A percentile compares a stretch with the other conserved stretches of the same genome.
phyloP scores from a whole-genome alignment of 2,797 vertebrate species.

The Etheostoma nigrum region DNA sequence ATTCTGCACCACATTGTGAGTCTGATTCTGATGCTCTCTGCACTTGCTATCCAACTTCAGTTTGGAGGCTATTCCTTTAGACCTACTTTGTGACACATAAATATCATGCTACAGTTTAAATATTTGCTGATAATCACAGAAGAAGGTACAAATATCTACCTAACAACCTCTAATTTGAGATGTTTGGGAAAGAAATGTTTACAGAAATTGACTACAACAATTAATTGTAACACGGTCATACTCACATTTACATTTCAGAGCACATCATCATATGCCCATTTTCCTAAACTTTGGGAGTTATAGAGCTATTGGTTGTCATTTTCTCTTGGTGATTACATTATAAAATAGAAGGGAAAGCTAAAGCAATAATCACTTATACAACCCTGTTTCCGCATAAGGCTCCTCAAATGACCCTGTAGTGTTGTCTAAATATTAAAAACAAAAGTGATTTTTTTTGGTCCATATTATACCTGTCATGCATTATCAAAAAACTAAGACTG shows the following conservation, averaged over 20 bases:
- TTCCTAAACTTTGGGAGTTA: slow-evolving; percentile 67
- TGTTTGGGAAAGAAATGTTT: slow-evolving; percentile 75
- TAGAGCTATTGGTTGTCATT: slow-evolving; percentile 66
- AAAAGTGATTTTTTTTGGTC: slow-evolving; percentile 65
- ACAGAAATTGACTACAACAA: slow-evolving; percentile 80
- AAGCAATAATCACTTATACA: slow-evolving; percentile 62
- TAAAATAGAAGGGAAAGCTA: slow-evolving; percentile 64
- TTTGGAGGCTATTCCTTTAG: slow-evolving; percentile 72
- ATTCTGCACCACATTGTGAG: slow-evolving; percentile 53
- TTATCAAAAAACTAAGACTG: slow-evolving; percentile 61
- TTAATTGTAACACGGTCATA: slow-evolving; percentile 81
- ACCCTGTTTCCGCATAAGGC: slow-evolving; percentile 85
- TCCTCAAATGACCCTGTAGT: slow-evolving; percentile 81
- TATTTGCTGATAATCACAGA: slow-evolving; percentile 81
- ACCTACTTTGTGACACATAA: slow-evolving; percentile 78
- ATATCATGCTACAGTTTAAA: slow-evolving; percentile 88
- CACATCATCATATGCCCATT: slow-evolving; percentile 68
- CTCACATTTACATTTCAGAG: slow-evolving; percentile 83
- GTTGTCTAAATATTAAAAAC: slow-evolving; percentile 41
- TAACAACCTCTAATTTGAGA: slow-evolving; percentile 78
- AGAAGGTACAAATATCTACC: slow-evolving; percentile 84
- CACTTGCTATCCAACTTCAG: slow-evolving; percentile 56
- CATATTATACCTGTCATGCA: slow-evolving; percentile 56
- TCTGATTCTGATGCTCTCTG: slow-evolving; percentile 52
- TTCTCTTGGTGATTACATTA: slow-evolving; percentile 59